These are phyloP conservation scores for Tympanoctomys barrerae DNA, from an alignment of 2,797 vertebrate species.

Conservation along the genomic window DNA sequence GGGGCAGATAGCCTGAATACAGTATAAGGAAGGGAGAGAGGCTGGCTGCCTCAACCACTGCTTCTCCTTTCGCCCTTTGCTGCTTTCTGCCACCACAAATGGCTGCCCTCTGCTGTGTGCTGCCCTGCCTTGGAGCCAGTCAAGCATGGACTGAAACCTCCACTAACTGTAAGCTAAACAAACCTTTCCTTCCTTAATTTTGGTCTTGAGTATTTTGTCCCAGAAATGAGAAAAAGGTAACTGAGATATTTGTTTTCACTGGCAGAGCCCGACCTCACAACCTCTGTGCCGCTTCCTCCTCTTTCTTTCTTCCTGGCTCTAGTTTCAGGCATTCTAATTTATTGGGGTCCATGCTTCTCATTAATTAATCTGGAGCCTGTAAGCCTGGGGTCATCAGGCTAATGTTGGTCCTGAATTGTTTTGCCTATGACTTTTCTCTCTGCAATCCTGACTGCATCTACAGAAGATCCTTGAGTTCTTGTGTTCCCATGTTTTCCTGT, in stretches of 20 bases:
- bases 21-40: too few relatives aligned
- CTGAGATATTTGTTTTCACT: not conserved
- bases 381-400: not conserved
- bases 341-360: not conserved
- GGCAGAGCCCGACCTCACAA: not conserved
- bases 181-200: too few relatives aligned
- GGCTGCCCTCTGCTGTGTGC: too few relatives aligned
- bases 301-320: not conserved
- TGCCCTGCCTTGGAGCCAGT: too few relatives aligned
- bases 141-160: too few relatives aligned
- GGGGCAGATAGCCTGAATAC: too few relatives aligned
- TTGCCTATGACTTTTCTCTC: not conserved
- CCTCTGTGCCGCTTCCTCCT: not conserved
- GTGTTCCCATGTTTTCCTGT: not conserved
- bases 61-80: too few relatives aligned
- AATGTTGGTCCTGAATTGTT: not conserved
- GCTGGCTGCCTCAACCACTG: too few relatives aligned
- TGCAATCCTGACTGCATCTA: rapidly evolving
- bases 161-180: too few relatives aligned
- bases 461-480: not conserved
- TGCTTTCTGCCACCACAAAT: too few relatives aligned
- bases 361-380: not conserved
- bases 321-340: not conserved
- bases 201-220: too few relatives aligned
- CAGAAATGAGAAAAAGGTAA: too few relatives aligned